Percentiles rank a stretch among this genome's conserved stretches.
phyloP scores from a whole-genome alignment of 35 echinoderm and acorn worm genomes.

The Amphiura filiformis region DNA sequence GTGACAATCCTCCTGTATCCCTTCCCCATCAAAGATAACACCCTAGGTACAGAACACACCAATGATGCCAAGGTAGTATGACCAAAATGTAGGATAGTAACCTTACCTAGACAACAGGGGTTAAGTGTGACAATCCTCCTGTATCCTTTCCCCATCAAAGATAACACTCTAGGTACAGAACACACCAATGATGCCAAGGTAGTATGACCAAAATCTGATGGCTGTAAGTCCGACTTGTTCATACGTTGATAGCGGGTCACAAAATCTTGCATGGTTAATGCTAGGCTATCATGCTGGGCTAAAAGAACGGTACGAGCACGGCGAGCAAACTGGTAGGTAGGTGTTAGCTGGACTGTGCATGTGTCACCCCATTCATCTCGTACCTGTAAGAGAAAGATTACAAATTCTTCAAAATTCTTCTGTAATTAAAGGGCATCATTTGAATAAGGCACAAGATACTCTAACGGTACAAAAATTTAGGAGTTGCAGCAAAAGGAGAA shows the following conservation, averaged over 20 bases:
- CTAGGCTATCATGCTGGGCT: slow-evolving; percentile 24
- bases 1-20: no score
- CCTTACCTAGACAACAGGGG: slow-evolving; percentile 48
- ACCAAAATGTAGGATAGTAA: no score
- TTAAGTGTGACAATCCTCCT: slow-evolving; percentile 63
- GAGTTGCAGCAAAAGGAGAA: no score
- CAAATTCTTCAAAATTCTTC: no score
- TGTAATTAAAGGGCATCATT: no score
- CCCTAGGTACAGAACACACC: no score
- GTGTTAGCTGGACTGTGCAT: slow-evolving; percentile 67
- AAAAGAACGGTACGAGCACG: slow-evolving; percentile 59
- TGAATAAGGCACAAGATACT: no score
- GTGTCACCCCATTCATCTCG: slow-evolving; percentile 80
- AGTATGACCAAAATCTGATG: slow-evolving; percentile 67
- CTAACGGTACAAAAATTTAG: no score
- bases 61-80: no score
- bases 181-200: slow-evolving; percentile 70
- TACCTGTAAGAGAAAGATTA: no score
- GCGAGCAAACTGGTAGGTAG: slow-evolving; percentile 88
- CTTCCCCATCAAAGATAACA: no score
- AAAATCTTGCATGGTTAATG: slow-evolving; percentile 74
- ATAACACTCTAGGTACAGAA: slow-evolving; percentile 74
- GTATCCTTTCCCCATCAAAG: slow-evolving; percentile 67
- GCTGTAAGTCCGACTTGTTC: slow-evolving; percentile 17
- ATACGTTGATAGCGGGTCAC: slow-evolving; percentile 39